Evolutionary conservation across 1,140 invertebrate genomes (phyloP), one percentile per base, ranked within the genome.

Genomic region (Papilio aristodemus): DNA sequence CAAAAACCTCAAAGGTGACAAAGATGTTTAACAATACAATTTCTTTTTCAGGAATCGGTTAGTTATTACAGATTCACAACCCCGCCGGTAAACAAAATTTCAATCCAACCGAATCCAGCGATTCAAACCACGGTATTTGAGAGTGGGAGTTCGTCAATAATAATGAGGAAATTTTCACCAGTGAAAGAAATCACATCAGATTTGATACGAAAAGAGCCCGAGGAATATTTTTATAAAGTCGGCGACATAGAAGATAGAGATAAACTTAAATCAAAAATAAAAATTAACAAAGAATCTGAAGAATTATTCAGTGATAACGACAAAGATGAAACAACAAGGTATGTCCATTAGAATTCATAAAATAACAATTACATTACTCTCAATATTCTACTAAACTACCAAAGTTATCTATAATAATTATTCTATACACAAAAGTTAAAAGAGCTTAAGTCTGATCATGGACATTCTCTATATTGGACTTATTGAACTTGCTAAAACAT

Each of bases 101-200:
- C 79, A 6, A 75, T 76, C 32, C 14, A 69, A 9, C 73, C 77
- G 3, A 71, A 77, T 69, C 63, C 70, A 11, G 60, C 74, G 14
- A 37, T 78, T 8, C 58, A 73, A 14, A 86, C 84, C 14, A 70
- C 74, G 17, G 27, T 82, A 57, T 71, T 71, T 69, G 70, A 68
- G 19, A 84, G 76, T 41, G 80, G 76, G 1, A 71, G 71, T 7
- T 81, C 81, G 7, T 58, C 82, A 57, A 83, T 84, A 25, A 54
- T 86, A 13, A 81, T 81, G 79, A 81, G 79, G 64, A 77, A 77
- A 41, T 86, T 83, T 62, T 58, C 75, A 22, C 79, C 78, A 8
- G 25, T 72, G 3, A 66, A 76, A 14, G 69, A 73, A 22, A 59
- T 70, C 22, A 43, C 41, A 10, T 8, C 50, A 9, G 50, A 57